Evolutionary conservation across 1,140 invertebrate genomes (phyloP), one percentile per base, ranked within the genome.

Genomic region (Nebria ingens): DNA sequence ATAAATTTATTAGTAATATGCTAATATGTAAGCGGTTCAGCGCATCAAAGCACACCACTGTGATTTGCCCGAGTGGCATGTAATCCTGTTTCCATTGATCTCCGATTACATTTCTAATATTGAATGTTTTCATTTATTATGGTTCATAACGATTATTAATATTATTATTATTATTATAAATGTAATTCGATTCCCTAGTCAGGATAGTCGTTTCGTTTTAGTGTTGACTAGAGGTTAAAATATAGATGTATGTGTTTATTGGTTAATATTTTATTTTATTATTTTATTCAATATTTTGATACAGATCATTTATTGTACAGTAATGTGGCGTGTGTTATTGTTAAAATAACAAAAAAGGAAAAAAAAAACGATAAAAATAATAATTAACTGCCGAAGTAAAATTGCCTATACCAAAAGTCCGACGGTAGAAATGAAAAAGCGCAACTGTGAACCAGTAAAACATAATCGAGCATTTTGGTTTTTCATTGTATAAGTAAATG

Each of bases 31-130:
- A 60, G 57, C 57, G 59, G 63, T 61, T 51, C 50, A 59, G 65
- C 66, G 67, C 67, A 67, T 69, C 68, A 71, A 71, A 71, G 69
- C 69, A 51, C 11, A 62, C 67, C 62, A 63, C 69, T 71, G 69
- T 71, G 69, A 71, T 71, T 67, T 64, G 66, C 65, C 50, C 67
- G 59, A 57, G 42, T 58, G 60, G 64, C 59, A 62, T 63, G 58
- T 61, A 64, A 62, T 70, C 67, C 69, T 71, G 67, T 68, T 69
- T 61, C 58, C 62, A 68, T 56, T 71, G 68, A 70, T 70, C 67
- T 70, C 68, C 54, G 60, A 66, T 56, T 63, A 61, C 64, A 63
- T 65, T 62, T 63, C 63, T 64, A 51, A 58, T 58, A 63, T 17
- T 45, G 55, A 67, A 64, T 67, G 62, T 69, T 69, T 66, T 65